Evolutionary conservation across 2,888 invertebrate species (phyloP), one percentile per base, ranked within the genome.

Genomic region (Agrotis segetum): DNA sequence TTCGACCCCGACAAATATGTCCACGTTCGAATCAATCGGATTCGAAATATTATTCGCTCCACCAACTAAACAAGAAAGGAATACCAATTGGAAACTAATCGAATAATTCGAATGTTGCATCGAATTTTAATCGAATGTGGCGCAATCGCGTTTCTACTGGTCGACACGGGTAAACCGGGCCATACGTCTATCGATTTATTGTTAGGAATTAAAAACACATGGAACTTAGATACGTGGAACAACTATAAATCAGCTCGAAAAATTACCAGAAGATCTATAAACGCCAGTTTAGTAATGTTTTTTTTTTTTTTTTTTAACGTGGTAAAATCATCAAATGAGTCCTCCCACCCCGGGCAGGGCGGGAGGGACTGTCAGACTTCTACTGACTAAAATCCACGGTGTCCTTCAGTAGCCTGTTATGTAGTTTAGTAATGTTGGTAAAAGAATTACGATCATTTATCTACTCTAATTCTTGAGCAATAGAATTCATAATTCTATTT

Each of bases 41-140:
- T 62, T 49, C 19, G 17, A 56, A 63, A 63, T 77, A 52, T 40
- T 24, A 62, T 67, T 56, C 52, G 44, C 55, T 17, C 40, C 21
- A 65, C 34, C 16, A 49, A 19, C 62, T 65, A 52, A 68, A 56
- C 49, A 46, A 58, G 21, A 70, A 65, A 49, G 49, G 50, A 71
- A 71, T 74, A 67, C 66, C 49, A 59, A 78, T 81, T 74, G 58
- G 55, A 63, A 67, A 75, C 50, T 44, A 77, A 71, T 67, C 66
- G 67, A 67, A 64, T 79, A 47, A 68, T 67, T 75, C 50, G 60
- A 68, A 61, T 64, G 58, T 75, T 71, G 62, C 62, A 81, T 77
- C 58, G 60, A 73, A 49, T 75, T 13, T 66, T 81, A 71, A 81
- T 84, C 65, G 56, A 66, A 53, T 65, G 62, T 72, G 60, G 24